phyloP scores from a whole-genome alignment of 2,797 vertebrate species.

The Mus caroli region DNA sequence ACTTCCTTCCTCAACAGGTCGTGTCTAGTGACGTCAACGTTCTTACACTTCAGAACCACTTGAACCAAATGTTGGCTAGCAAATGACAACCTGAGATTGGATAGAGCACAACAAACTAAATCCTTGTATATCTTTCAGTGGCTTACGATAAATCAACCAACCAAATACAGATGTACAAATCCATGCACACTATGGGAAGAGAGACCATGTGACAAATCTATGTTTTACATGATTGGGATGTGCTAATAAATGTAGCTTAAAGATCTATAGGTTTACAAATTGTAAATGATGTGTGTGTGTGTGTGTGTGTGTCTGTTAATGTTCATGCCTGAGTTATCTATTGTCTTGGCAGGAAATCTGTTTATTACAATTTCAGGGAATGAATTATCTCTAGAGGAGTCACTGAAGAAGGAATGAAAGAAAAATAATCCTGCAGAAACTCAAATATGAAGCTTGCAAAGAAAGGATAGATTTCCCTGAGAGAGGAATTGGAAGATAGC shows the following conservation, averaged over 20 bases:
- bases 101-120: not conserved
- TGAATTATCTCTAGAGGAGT: constrained; percentile 8
- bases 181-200: not conserved
- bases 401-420: not conserved
- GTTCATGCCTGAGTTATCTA: not conserved
- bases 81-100: not conserved
- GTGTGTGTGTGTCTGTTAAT: not conserved
- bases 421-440: not conserved
- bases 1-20: not conserved
- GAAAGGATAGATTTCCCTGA: not conserved
- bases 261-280: not conserved
- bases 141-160: not conserved
- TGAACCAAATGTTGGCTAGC: not conserved
- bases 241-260: not conserved
- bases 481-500: not conserved
- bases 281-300: not conserved
- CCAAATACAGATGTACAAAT: not conserved
- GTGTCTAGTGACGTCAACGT: not conserved
- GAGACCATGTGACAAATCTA: not conserved
- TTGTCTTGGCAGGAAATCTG: not conserved
- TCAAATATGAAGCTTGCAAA: not conserved
- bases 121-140: not conserved
- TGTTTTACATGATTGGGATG: not conserved
- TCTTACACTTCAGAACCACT: not conserved
- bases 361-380: not conserved